These are phyloP conservation scores for Columba livia DNA, from an alignment of 2,113 vertebrate genomes.

Conservation along the genomic window DNA sequence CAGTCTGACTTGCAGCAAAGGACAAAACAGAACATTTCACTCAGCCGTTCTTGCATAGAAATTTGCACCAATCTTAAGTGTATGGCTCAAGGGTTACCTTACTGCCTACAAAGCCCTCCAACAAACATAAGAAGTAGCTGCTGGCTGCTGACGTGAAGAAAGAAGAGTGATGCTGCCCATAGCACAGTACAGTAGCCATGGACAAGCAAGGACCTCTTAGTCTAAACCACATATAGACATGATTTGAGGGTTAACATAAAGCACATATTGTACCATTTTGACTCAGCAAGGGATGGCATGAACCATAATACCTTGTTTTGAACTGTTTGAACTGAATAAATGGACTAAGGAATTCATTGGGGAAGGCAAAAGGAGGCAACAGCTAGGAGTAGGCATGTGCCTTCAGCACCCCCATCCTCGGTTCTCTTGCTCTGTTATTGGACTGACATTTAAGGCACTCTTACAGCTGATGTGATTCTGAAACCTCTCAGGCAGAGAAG, in stretches of 20 bases:
- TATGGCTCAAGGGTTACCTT: neutral
- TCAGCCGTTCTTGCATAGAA: neutral
- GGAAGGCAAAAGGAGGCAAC: neutral
- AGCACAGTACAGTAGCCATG: neutral
- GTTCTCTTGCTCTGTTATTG: neutral
- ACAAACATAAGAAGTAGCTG: neutral
- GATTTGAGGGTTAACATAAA: neutral
- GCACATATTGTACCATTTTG: neutral
- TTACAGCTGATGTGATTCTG: neutral
- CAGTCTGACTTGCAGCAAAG: accelerated
- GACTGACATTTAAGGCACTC: neutral
- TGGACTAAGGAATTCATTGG: neutral
- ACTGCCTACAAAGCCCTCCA: neutral
- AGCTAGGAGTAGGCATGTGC: neutral
- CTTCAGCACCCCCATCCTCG: neutral
- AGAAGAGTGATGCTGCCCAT: neutral
- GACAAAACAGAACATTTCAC: neutral
- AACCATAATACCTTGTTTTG: neutral
- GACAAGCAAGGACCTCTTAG: neutral
- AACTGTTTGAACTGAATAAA: neutral
- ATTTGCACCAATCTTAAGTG: neutral
- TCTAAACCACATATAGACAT: neutral
- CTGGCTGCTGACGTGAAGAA: neutral
- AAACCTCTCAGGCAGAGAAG: neutral
- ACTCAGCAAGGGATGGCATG: neutral